Base-by-base conservation (phyloP, 2,888 invertebrate species). In the Pedicia rivosa region DNA sequence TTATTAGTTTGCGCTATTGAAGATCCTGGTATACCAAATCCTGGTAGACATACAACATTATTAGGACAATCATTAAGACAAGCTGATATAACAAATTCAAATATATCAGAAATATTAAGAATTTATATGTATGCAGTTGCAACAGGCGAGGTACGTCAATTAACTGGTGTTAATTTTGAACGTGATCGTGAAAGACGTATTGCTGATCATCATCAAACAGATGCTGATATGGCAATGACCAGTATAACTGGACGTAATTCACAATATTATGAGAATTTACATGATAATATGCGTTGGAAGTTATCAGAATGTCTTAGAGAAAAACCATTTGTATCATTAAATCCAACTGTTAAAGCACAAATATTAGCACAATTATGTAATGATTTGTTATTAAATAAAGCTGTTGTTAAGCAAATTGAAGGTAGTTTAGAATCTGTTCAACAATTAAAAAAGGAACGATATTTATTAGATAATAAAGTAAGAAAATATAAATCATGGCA, bases 311-410 rank as follows among this genome's bases (percentile, higher is more conserved):
- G 79, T 47, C 67, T 94, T 10, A 75, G 78, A 40, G 78, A 80
- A 55, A 79, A 78, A 45, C 86, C 92, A 0, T 91, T 88, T 64
- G 71, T 88, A 39, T 77, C 90, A 0, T 65, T 95, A 3, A 80
- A 76, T 54, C 75, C 91, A 3, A 81, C 83, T 0, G 74, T 78
- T 46, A 95, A 95, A 57, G 80, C 90, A 0, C 76, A 81, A 44
- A 83, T 94, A 50, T 62, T 95, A 33, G 84, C 87, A 2, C 91
- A 83, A 64, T 69, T 95, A 17, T 94, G 94, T 64, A 88, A 95
- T 61, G 94, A 97, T 59, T 67, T 97, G 47, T 68, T 95, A 30
- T 86, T 90, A 62, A 92, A 91, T 59, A 90, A 91, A 62, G 76
- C 84, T 8, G 83, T 94, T 45, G 67, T 86, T 50, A 70, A 82